Conservation (phyloP, 2,888 invertebrate species). For the Selenia dentaria region DNA sequence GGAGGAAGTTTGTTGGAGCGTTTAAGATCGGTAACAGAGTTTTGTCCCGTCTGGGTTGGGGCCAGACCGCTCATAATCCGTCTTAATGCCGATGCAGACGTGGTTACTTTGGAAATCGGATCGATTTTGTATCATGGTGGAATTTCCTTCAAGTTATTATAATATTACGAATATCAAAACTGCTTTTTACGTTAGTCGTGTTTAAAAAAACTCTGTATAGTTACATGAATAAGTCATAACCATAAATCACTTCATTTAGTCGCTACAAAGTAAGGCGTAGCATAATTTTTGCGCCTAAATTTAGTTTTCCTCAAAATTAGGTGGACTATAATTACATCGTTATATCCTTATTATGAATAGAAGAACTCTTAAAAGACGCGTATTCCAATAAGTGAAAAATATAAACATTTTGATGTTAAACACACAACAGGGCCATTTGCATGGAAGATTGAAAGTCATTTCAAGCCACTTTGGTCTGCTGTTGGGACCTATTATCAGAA, state of each 20-base stretch:
- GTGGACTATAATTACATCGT: no score
- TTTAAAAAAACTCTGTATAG: no score
- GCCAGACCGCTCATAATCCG: conserved; percentile 42
- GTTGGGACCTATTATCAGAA: conserved; percentile 15
- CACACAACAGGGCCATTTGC: conserved; percentile 20
- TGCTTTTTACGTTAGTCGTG: no score
- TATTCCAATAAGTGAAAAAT: no score
- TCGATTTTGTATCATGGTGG: conserved; percentile 17
- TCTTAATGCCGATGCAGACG: conserved; percentile 40
- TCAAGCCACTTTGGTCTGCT: conserved; percentile 20
- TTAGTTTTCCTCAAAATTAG: no score
- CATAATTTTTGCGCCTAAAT: no score
- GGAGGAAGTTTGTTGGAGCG: conserved; percentile 51
- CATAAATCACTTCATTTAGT: no score
- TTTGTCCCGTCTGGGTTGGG: conserved; percentile 32
- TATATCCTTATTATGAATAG: no score
- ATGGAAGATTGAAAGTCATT: conserved; percentile 21
- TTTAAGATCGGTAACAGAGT: conserved; percentile 45
- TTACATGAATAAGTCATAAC: no score
- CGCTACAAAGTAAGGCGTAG: no score
- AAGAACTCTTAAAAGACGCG: no score
- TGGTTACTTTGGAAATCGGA: conserved; percentile 24
- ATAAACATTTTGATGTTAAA: conserved; percentile 15
- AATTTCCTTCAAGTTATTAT: not conserved
- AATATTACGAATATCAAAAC: not conserved